Percentiles rank a stretch among this genome's conserved stretches.
phyloP scores from a whole-genome alignment of 2,797 vertebrate species.

The Mus caroli region DNA sequence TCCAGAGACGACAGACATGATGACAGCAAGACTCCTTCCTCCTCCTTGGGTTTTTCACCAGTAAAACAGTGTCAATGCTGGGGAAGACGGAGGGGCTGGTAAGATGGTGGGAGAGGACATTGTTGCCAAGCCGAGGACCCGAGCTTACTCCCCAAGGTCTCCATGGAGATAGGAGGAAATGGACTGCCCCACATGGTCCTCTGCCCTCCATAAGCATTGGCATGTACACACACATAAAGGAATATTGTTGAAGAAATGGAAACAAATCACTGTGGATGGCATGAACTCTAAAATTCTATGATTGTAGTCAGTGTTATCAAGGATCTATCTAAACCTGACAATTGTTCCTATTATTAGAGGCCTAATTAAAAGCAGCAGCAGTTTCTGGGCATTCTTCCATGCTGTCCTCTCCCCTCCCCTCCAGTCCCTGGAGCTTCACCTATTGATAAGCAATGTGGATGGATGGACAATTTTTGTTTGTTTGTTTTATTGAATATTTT shows the following conservation, averaged over 20 bases:
- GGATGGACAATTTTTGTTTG: too few species aligned
- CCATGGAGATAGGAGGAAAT: too few species aligned
- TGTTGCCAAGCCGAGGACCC: background rate
- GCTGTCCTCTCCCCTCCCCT: too few species aligned
- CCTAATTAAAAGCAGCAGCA: background rate
- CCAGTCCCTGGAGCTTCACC: background rate
- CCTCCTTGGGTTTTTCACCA: background rate
- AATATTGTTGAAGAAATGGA: background rate
- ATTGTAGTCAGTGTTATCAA: background rate
- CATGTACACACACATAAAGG: background rate
- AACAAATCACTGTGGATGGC: background rate
- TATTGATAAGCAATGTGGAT: background rate
- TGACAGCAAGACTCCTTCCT: background rate
- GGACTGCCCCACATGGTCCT: background rate
- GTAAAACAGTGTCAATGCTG: background rate
- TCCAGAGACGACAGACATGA: background rate
- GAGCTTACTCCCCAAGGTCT: background rate
- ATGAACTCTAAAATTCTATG: background rate
- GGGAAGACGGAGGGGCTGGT: background rate
- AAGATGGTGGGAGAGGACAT: background rate
- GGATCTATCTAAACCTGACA: background rate
- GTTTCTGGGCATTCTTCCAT: background rate
- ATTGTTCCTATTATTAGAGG: background rate
- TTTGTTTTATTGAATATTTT: too few species aligned
- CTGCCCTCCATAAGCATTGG: background rate